Conservation (phyloP, 2,888 invertebrate species). For the Athalia cordata region DNA sequence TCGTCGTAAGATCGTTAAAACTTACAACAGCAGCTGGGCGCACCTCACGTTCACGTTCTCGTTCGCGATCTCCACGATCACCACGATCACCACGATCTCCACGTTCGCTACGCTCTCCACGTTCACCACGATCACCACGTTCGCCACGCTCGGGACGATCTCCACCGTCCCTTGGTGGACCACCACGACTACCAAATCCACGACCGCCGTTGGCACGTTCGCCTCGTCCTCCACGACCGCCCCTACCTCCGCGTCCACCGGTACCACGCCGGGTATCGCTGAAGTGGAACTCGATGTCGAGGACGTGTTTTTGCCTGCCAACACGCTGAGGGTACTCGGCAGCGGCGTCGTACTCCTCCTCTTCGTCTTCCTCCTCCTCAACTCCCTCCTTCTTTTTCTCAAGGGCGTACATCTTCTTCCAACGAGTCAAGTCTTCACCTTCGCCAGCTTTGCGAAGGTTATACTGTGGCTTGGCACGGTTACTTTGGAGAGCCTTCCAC, state of each 20-base stretch:
- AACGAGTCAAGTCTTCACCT: conserved; percentile 92
- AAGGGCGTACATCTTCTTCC: conserved; percentile 92
- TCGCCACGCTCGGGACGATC: conserved; percentile 63
- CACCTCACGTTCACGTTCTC: conserved; percentile 42
- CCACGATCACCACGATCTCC: conserved; percentile 70
- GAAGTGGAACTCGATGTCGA: conserved; percentile 93
- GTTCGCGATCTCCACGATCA: conserved; percentile 72
- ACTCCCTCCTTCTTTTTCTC: conserved; percentile 83
- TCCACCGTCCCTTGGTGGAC: conserved; percentile 56
- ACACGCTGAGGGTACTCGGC: conserved; percentile 90
- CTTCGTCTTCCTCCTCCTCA: conserved; percentile 81
- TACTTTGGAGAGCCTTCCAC: conserved; percentile 91
- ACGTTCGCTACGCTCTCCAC: conserved; percentile 71
- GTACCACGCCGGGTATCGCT: conserved; percentile 86
- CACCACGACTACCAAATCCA: conserved; percentile 72
- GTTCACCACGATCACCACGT: conserved; percentile 59
- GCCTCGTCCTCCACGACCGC: conserved; percentile 78
- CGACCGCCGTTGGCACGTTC: conserved; percentile 73
- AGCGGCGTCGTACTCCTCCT: conserved; percentile 81
- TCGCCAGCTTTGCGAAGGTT: conserved; percentile 96
- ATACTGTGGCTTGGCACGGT: conserved; percentile 89
- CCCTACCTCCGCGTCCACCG: conserved; percentile 79
- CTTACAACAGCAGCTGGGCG: conserved; percentile 35
- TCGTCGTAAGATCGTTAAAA: not conserved
- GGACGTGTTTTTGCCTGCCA: conserved; percentile 88